Evolutionary conservation across 2,888 invertebrate species (phyloP), one percentile per base, ranked within the genome.

Genomic region (Desoria tigrina): DNA sequence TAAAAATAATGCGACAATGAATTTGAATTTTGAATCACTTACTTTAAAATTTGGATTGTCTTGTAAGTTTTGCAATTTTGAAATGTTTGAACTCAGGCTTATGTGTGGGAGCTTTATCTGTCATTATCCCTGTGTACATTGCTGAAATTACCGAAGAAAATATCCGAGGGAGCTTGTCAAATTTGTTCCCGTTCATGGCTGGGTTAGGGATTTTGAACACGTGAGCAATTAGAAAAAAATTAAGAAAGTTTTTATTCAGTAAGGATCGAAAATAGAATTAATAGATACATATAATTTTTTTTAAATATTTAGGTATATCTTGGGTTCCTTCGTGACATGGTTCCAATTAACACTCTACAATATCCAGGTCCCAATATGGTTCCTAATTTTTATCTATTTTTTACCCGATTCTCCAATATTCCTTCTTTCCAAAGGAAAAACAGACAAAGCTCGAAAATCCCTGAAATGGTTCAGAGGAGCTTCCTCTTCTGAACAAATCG

Each of bases 111-210:
- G 89, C 91, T 1, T 89, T 90, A 77, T 92, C 91, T 77, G 87
- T 92, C 21, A 87, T 90, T 0, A 89, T 89, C 0, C 94, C 94
- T 0, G 85, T 93, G 69, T 92, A 92, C 78, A 89, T 88, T 7
- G 88, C 87, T 50, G 95, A 96, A 83, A 92, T 92, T 54, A 86
- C 93, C 0, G 89, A 92, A 75, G 90, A 88, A 75, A 86, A 88
- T 27, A 87, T 92, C 74, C 84, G 95, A 63, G 95, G 95, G 1
- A 86, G 87, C 0, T 81, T 95, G 0, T 94, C 94, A 2, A 90
- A 90, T 55, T 91, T 88, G 78, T 92, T 93, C 79, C 94, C 95
- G 78, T 80, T 96, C 24, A 88, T 90, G 85, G 83, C 94, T 9
- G 64, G 61, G 1, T 42, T 71, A 18, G 74, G 74, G 24, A 72